A percentile compares a stretch with the other conserved stretches of the same genome.
Evolutionary conservation across 1,140 invertebrate genomes (phyloP).

Genomic region (Acyrthosiphon pisum): DNA sequence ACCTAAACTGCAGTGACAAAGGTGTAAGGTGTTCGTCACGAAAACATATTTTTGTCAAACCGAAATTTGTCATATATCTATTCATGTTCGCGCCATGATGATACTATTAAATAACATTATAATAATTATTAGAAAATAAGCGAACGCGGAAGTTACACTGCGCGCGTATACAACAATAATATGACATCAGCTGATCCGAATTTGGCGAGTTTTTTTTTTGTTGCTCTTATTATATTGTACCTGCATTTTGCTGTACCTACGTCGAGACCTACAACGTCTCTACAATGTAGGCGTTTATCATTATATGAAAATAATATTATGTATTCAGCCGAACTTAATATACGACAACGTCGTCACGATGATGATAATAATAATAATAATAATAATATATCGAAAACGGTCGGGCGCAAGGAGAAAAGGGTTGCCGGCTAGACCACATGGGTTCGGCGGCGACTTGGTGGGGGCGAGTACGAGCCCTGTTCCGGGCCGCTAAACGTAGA

Average conservation of each 20-base stretch:
- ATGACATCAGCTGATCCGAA: too few species aligned
- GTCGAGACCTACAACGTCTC: too few species aligned
- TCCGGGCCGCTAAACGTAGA: conserved; percentile 49
- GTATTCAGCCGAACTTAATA: not conserved
- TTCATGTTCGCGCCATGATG: too few species aligned
- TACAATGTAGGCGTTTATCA: too few species aligned
- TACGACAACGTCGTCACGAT: not conserved
- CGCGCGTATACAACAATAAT: not conserved
- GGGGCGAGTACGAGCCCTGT: conserved; percentile 43
- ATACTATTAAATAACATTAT: not conserved
- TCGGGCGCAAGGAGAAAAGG: conserved; percentile 8
- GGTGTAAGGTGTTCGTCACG: too few species aligned
- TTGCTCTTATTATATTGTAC: too few species aligned
- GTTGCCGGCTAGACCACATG: conserved; percentile 41
- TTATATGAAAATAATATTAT: not conserved
- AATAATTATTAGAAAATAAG: too few species aligned
- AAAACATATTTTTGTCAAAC: too few species aligned
- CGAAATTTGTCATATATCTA: too few species aligned
- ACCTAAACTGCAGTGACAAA: too few species aligned
- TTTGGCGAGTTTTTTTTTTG: too few species aligned
- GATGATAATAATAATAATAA: not conserved
- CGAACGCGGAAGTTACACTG: not conserved
- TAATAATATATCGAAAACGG: conserved; percentile 26
- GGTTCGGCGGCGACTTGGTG: conserved; percentile 10
- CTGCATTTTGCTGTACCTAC: too few species aligned